phyloP scores from a whole-genome alignment of 64 coral and sea anemone species.

The Porites australiensis region DNA sequence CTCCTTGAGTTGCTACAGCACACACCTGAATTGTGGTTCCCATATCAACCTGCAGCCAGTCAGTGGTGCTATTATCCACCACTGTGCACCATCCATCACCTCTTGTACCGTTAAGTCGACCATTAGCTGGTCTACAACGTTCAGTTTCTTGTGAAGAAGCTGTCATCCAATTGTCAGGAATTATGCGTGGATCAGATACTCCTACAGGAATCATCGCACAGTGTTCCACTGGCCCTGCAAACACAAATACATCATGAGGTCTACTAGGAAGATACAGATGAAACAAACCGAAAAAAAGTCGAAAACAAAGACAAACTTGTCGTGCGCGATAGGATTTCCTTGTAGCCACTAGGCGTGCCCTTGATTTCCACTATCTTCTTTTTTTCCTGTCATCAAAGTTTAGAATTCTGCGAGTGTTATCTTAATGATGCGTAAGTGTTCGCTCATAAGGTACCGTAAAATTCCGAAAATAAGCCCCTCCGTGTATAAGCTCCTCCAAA shows the following conservation, averaged over 20 bases:
- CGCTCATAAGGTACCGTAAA: no score
- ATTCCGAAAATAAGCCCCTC: no score
- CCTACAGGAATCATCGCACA: background rate
- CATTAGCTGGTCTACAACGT: background rate
- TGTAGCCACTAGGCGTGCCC: no score
- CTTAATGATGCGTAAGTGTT: no score
- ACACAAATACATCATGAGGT: background rate
- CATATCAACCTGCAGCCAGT: background rate
- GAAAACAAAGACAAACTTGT: no score
- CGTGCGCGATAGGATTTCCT: no score
- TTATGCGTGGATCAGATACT: background rate
- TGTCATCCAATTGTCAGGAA: conserved; percentile 1
- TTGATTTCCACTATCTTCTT: no score
- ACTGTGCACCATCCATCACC: conserved; percentile 2
- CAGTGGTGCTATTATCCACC: background rate
- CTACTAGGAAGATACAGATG: background rate
- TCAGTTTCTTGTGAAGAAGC: background rate
- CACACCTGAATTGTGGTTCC: background rate
- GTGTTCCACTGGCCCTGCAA: no score
- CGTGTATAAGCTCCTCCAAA: no score
- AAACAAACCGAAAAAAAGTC: no score
- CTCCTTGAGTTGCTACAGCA: background rate
- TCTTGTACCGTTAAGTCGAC: background rate
- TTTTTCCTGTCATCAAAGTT: no score
- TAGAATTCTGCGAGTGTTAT: no score